Conservation (phyloP, 2,113 vertebrate species). For the Shinisaurus crocodilurus region DNA sequence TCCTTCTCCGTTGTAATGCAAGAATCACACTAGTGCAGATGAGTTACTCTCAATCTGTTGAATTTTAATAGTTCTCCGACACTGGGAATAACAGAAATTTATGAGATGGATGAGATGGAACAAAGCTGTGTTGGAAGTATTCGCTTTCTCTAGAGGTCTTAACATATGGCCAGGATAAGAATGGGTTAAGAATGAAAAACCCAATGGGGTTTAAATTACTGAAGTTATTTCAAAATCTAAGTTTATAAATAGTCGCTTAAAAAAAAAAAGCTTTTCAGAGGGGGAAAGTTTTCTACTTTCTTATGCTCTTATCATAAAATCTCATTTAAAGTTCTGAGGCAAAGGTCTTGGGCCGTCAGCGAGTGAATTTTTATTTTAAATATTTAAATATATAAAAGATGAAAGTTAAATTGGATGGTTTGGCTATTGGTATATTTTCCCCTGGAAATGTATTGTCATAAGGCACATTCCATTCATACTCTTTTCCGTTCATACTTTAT, state of each 20-base stretch:
- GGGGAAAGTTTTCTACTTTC: neutral
- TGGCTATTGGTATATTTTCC: neutral
- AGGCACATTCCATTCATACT: too few relatives aligned
- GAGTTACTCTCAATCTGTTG: neutral
- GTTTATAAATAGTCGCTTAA: neutral
- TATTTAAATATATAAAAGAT: conserved; percentile 5
- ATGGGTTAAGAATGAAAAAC: neutral
- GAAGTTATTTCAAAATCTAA: neutral
- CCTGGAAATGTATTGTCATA: neutral
- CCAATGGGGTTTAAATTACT: neutral
- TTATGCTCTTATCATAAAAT: neutral
- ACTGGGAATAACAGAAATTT: neutral
- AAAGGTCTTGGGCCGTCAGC: neutral
- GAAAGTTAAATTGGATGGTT: neutral
- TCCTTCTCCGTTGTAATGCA: neutral
- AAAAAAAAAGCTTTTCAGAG: neutral
- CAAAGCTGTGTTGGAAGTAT: neutral
- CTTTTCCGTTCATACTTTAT: too few relatives aligned
- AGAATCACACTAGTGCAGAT: neutral
- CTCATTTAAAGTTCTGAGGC: neutral
- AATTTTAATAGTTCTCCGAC: neutral
- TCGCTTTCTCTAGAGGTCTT: neutral
- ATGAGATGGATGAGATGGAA: neutral
- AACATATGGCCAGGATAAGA: neutral
- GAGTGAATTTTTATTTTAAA: neutral